Conservation (phyloP, 2,888 invertebrate genomes). For the Yponomeuta malinellus region DNA sequence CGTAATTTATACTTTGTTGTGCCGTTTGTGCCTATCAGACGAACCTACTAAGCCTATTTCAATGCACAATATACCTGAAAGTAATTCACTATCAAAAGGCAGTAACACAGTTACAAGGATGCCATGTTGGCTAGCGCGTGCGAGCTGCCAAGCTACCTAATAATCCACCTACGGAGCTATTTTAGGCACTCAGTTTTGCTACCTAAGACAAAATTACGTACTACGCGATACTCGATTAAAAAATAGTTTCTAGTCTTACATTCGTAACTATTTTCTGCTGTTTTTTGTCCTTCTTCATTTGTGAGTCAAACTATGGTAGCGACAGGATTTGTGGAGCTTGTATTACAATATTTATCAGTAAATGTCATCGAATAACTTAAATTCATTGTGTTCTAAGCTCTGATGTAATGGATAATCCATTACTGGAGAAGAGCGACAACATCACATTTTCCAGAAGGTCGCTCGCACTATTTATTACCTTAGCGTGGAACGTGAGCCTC, state of each 20-base stretch:
- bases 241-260: background rate
- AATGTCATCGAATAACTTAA: background rate
- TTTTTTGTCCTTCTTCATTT: no score
- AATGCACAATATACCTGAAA: no score
- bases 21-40: constrained; percentile 2
- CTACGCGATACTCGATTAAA: background rate
- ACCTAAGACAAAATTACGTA: background rate
- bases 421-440: background rate
- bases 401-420: background rate
- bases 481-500: background rate
- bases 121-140: background rate
- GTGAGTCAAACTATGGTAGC: background rate
- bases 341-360: constrained; percentile 1
- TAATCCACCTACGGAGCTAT: background rate
- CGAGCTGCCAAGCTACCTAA: background rate
- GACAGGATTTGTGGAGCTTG: background rate
- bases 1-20: constrained; percentile 7
- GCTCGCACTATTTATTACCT: background rate
- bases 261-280: background rate
- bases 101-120: background rate
- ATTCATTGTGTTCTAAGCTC: background rate
- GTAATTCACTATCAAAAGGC: background rate
- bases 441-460: background rate
- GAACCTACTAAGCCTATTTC: no score
- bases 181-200: background rate